A percentile compares a stretch with the other conserved stretches of the same genome.
These are phyloP conservation scores for Hepsetus odoe DNA, from an alignment of 2,113 vertebrate species.

Conservation along the genomic window DNA sequence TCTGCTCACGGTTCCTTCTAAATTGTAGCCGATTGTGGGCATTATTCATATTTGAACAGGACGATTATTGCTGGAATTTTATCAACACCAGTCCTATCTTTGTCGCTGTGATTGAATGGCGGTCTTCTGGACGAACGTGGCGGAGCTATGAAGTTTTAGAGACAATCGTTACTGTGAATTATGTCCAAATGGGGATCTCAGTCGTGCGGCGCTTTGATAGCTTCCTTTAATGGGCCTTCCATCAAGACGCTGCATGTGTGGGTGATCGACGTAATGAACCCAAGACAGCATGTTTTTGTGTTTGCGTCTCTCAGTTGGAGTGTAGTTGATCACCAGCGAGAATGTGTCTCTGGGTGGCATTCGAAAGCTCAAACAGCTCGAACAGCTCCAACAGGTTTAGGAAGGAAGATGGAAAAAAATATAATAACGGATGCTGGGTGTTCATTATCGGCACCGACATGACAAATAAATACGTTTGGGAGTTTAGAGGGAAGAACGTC, in stretches of 20 bases:
- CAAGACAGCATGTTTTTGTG: conserved; percentile 24
- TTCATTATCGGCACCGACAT: neutral
- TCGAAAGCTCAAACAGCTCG: neutral
- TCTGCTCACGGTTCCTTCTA: too few relatives aligned
- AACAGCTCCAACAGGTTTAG: neutral
- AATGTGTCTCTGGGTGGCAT: conserved; percentile 8
- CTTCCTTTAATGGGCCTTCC: conserved; percentile 45
- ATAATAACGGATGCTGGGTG: neutral
- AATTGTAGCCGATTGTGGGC: too few relatives aligned
- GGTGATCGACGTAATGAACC: conserved; percentile 18
- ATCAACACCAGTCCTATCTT: too few relatives aligned
- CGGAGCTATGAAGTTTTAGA: conserved; percentile 39
- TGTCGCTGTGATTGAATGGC: neutral
- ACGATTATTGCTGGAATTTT: too few relatives aligned
- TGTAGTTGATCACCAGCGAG: conserved; percentile 16
- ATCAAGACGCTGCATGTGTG: conserved; percentile 26
- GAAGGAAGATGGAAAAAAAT: conserved; percentile 6
- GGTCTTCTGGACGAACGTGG: conserved; percentile 19
- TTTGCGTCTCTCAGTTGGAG: conserved; percentile 37
- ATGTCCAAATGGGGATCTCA: conserved; percentile 38
- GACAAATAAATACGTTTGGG: neutral
- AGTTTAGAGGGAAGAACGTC: conserved; percentile 10
- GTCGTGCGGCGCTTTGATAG: conserved; percentile 36
- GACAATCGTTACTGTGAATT: conserved; percentile 50
- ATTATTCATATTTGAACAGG: too few relatives aligned